Conservation (phyloP, 2,113 vertebrate genomes). For the Ptychochromis oligacanthus region DNA sequence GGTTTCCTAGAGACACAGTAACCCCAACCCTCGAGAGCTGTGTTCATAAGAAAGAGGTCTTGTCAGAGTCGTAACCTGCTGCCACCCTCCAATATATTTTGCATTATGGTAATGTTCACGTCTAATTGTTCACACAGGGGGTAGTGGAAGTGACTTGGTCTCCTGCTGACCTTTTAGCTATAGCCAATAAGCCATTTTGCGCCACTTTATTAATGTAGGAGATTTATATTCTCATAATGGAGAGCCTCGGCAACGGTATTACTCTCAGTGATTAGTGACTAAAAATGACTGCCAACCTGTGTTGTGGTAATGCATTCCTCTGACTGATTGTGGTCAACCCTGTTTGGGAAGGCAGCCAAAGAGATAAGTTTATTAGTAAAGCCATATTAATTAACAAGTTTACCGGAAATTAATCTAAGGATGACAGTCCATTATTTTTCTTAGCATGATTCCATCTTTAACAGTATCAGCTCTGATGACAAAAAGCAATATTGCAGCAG, state of each 20-base stretch:
- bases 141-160: slow-evolving; percentile 42
- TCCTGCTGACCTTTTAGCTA: slow-evolving; percentile 38
- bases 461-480: slow-evolving; percentile 14
- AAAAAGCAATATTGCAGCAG: slow-evolving; percentile 29
- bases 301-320: slow-evolving; percentile 48
- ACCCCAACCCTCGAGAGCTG: not conserved
- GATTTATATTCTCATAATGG: slow-evolving; percentile 62
- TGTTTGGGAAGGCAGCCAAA: slow-evolving; percentile 60
- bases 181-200: slow-evolving; percentile 39
- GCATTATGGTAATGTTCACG: slow-evolving; percentile 23
- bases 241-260: slow-evolving; percentile 39
- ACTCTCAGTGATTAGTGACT: slow-evolving; percentile 64
- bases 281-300: slow-evolving; percentile 58
- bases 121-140: slow-evolving; percentile 43
- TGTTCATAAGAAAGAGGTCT: not conserved
- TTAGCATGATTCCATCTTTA: slow-evolving; percentile 33
- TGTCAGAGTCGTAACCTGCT: not conserved
- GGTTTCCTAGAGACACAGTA: not conserved
- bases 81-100: not conserved
- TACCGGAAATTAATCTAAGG: slow-evolving; percentile 52
- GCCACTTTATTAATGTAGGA: slow-evolving; percentile 31
- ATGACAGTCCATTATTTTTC: slow-evolving; percentile 20
- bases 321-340: slow-evolving; percentile 58
- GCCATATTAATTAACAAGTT: slow-evolving; percentile 64
- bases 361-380: slow-evolving; percentile 62